Evolutionary conservation across 1,140 invertebrate species (phyloP).

Genomic region (Dreissena rostriformis): DNA sequence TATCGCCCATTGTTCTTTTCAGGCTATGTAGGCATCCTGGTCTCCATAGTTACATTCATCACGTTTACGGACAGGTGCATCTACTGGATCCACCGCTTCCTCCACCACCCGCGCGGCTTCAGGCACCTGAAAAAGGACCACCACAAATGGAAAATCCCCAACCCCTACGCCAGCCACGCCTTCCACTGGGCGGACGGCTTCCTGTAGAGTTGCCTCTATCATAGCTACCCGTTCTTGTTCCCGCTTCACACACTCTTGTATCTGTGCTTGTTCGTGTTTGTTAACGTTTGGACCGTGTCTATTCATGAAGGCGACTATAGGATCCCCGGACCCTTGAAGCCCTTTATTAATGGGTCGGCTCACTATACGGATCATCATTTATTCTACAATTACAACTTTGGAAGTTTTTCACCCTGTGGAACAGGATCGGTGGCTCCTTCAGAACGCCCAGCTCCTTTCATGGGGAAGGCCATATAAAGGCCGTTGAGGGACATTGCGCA

Average conservation of each 20-base stretch:
- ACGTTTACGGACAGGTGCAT: slow-evolving; percentile 83
- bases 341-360: slow-evolving; percentile 82
- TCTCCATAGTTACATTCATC: slow-evolving; percentile 80
- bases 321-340: slow-evolving; percentile 79
- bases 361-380: slow-evolving; percentile 83
- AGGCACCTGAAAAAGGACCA: slow-evolving; percentile 82
- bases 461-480: slow-evolving; percentile 76
- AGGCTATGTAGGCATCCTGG: slow-evolving; percentile 74
- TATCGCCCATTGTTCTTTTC: slow-evolving; percentile 45
- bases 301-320: slow-evolving; percentile 83
- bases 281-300: slow-evolving; percentile 84
- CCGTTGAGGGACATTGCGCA: slow-evolving; percentile 36
- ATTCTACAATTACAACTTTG: slow-evolving; percentile 84
- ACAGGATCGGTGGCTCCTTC: slow-evolving; percentile 81
- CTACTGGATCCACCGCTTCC: slow-evolving; percentile 83
- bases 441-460: slow-evolving; percentile 76
- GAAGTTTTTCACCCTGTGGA: slow-evolving; percentile 84
- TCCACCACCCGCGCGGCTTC: slow-evolving; percentile 81
- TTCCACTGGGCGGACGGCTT: slow-evolving; percentile 84
- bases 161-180: slow-evolving; percentile 83
- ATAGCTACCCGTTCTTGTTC: slow-evolving; percentile 83
- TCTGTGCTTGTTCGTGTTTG: slow-evolving; percentile 82
- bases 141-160: slow-evolving; percentile 83
- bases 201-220: slow-evolving; percentile 82
- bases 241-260: slow-evolving; percentile 83